Base-by-base conservation (phyloP, 2,113 vertebrate genomes). In the Lanius collurio region DNA sequence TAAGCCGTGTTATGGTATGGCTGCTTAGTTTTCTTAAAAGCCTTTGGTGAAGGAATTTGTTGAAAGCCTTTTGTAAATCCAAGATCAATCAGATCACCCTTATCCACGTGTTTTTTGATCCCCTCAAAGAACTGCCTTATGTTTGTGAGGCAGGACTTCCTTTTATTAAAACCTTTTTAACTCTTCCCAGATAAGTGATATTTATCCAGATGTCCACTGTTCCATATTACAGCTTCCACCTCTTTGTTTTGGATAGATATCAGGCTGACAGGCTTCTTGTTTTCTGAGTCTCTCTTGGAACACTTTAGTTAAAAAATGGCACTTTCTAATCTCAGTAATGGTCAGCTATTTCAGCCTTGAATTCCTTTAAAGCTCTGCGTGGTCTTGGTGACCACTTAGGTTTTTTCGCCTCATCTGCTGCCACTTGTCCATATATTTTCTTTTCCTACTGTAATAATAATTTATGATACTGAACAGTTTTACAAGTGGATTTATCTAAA, bases 21-120 rank as follows among this genome's bases (percentile, higher is more conserved):
- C 88, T 83, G 59, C 88, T 94, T 90, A 86, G 75, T 92, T 83
- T 88, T 65, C 88, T 92, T 88, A 92, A 85, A 94, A 93, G 79
- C 59, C 71, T 88, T 70, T 74, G 83, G 46, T 90, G 76, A 81
- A 90, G 71, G 90, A 95, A 96, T 95, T 97, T 93, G 68, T 92
- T 93, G 94, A 95, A 97, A 95, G 79, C 59, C 75, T 93, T 96
- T 80, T 75, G 76, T 93, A 96, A 96, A 90, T 87, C 94, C 86
- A 81, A 68, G 90, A 94, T 93, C 92, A 93, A 68, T 93, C 89
- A 83, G 59, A 83, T 90, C 93, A 89, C 90, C 60, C 86, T 92
- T 86, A 92, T 83, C 64, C 92, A 94, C 7, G 4, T 90, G 93
- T 39, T 95, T 96, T 93, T 92, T 96, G 88, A 95, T 96, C 95